Conservation (phyloP, 2,797 vertebrate species). For the Cichlasoma orientale region DNA sequence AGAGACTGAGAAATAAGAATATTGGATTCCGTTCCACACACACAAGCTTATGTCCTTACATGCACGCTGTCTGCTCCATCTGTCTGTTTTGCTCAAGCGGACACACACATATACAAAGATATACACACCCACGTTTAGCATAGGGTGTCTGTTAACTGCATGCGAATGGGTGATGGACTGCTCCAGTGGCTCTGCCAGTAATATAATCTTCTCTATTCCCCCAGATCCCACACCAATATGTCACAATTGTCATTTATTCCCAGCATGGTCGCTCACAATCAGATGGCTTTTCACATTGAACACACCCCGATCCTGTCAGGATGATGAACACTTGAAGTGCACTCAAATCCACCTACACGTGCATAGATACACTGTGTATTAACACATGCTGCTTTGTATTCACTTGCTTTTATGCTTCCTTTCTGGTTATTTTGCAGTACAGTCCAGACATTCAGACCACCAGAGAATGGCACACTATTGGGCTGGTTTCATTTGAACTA, state of each 20-base stretch:
- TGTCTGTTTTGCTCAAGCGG: slow-evolving; percentile 53
- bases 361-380: slow-evolving; percentile 32
- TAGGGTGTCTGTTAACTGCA: slow-evolving; percentile 65
- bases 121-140: slow-evolving; percentile 58
- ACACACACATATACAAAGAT: slow-evolving; percentile 18
- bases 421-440: neutral
- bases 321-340: slow-evolving; percentile 64
- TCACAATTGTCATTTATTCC: slow-evolving; percentile 81
- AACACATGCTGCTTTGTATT: slow-evolving; percentile 32
- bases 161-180: slow-evolving; percentile 72
- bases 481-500: neutral
- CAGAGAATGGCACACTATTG: neutral
- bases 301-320: slow-evolving; percentile 58
- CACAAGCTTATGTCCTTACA: slow-evolving; percentile 67
- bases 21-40: slow-evolving; percentile 74
- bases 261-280: slow-evolving; percentile 68
- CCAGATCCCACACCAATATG: slow-evolving; percentile 80
- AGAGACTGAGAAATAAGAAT: slow-evolving; percentile 75
- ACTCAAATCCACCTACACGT: slow-evolving; percentile 20
- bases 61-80: slow-evolving; percentile 66
- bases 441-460: neutral
- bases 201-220: slow-evolving; percentile 78
- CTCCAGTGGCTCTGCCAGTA: slow-evolving; percentile 68
- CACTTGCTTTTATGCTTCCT: slow-evolving; percentile 9
- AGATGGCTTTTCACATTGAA: slow-evolving; percentile 65